phyloP scores from a whole-genome alignment of 2,113 vertebrate species.

The Desmodus rotundus region DNA sequence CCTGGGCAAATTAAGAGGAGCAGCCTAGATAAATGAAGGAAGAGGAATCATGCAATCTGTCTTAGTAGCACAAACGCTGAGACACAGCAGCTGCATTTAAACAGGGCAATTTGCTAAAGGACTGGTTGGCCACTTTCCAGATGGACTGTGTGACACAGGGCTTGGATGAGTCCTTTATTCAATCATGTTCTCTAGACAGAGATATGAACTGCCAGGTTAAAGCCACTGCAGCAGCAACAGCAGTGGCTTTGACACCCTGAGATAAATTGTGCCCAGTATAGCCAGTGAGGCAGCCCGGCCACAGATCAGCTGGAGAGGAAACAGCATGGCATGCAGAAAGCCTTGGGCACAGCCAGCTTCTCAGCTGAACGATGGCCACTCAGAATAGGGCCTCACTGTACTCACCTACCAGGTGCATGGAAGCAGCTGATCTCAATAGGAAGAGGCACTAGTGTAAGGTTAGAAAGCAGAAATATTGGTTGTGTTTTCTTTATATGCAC shows the following conservation, averaged over 20 bases:
- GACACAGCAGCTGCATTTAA: conserved; percentile 65
- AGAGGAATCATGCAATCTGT: conserved; percentile 23
- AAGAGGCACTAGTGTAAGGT: background rate
- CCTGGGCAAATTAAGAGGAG: conserved; percentile 54
- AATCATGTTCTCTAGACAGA: conserved; percentile 53
- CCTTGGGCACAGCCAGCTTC: background rate
- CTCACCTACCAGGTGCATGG: background rate
- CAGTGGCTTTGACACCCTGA: conserved; percentile 9
- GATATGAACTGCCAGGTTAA: conserved; percentile 40
- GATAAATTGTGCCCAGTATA: background rate
- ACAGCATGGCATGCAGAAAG: accelerated
- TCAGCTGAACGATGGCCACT: background rate
- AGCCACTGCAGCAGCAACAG: background rate
- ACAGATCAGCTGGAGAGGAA: background rate
- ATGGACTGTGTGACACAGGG: conserved; percentile 25
- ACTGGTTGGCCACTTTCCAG: conserved; percentile 63
- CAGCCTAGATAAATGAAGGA: conserved; percentile 27
- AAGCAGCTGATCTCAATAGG: background rate
- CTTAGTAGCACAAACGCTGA: conserved; percentile 33
- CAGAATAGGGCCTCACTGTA: background rate
- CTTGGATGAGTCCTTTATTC: conserved; percentile 58
- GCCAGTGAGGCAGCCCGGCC: background rate
- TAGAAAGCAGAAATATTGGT: background rate
- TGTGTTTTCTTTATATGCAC: background rate
- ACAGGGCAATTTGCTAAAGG: conserved; percentile 72